Evolutionary conservation across 2,888 invertebrate species (phyloP), one percentile per base, ranked within the genome.

Genomic region (Leptodirus hochenwartii): DNA sequence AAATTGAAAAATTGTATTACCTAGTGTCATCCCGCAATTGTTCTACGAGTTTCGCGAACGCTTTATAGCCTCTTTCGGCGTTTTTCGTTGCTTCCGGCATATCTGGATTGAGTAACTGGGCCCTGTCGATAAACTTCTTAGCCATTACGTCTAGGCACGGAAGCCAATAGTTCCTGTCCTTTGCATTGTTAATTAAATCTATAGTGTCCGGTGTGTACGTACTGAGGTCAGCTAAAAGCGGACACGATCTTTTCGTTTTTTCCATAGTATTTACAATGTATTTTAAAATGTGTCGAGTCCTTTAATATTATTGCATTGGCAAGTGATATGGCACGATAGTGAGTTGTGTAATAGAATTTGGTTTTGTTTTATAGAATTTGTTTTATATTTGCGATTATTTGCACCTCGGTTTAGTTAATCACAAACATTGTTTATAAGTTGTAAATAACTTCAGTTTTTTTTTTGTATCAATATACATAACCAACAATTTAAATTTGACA

Each of bases 151-250:
- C 79, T 50, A 95, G 82, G 53, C 90, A 88, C 37, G 75, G 68
- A 26, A 95, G 65, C 95, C 95, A 96, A 56, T 93, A 95, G 41
- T 64, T 70, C 50, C 82, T 69, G 9, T 91, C 93, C 49, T 81
- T 79, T 39, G 66, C 63, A 53, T 95, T 88, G 43, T 69, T 67
- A 35, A 79, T 70, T 33, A 96, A 65, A 58, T 95, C 88, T 39
- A 90, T 74, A 16, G 88, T 87, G 54, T 96, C 95, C 2, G 95
- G 88, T 51, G 70, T 69, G 60, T 95, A 95, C 46, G 67, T 66
- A 40, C 66, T 62, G 30, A 79, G 75, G 54, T 85, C 73, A 41
- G 66, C 64, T 35, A 95, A 60, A 41, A 95, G 58, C 5, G 80
- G 77, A 49, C 82, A 82, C 30, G 78, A 62, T 29, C 36, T 39